Evolutionary conservation across 2,113 vertebrate species (phyloP), one percentile per base, ranked within the genome.

Genomic region (Corynorhinus townsendii): DNA sequence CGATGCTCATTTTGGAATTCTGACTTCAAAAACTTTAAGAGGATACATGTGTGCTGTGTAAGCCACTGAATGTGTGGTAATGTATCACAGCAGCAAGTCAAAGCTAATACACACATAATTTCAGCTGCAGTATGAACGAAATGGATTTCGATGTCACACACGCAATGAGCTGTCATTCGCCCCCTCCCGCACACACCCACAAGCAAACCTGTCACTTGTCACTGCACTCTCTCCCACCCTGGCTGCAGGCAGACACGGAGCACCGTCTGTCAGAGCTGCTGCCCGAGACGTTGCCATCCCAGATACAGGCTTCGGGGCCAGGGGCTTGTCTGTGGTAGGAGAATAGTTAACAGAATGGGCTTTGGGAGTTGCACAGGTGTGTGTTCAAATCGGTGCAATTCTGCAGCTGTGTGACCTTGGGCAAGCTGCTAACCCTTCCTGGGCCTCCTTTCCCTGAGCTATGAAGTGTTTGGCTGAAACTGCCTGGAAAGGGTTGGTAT

Each of bases 381-480:
- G 6, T 62, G 33, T 86, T 79, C 66, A 62, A 22, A 90, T 62
- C 26, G 62, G 73, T 20, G 30, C 69, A 9, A 19, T 9, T 33
- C 30, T 80, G 49, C 33, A 38, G 33, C 59, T 79, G n/a, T 43
- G 62, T 79, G 89, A 54, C 62, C 35, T 38, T 81, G 4, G 64
- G 85, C 43, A 79, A 86, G 24, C 54, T 77, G 52, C 82, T 47
- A 22, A 77, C 68, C 73, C 59, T 93, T 75, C 16, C 79, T 86
- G 76, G 49, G 68, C 56, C 49, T 76, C 69, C 40, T 26, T 79
- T 59, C 64, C 71, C 38, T 76, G 22, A 68, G 82, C 62, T 92
- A 30, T 56, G 81, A 45, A 90, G 8, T 59, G 20, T 28, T 5
- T 52, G 75, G 64, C 43, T 54, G 45, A 86, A 77, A 68, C 35